Percentiles rank a stretch among this genome's conserved stretches.
phyloP scores from a whole-genome alignment of 2,113 vertebrate genomes.

The Vimba vimba region DNA sequence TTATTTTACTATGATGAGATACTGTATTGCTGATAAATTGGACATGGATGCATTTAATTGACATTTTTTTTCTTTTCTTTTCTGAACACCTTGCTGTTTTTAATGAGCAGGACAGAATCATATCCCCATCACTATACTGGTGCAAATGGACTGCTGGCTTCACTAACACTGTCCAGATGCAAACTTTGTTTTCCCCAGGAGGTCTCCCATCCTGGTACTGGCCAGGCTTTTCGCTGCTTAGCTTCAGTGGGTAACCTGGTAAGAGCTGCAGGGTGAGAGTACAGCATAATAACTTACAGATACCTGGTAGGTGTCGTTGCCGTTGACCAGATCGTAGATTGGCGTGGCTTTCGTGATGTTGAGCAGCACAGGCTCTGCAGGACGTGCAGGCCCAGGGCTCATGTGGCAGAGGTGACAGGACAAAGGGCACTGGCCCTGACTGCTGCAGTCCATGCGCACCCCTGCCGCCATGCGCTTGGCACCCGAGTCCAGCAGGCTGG shows the following conservation, averaged over 20 bases:
- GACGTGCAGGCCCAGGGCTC: constrained; percentile 74
- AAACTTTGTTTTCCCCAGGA: background rate
- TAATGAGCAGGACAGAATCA: background rate
- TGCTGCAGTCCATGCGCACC: constrained; percentile 93
- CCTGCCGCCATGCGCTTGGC: constrained; percentile 90
- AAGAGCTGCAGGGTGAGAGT: background rate
- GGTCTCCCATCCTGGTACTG: background rate
- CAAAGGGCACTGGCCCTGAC: constrained; percentile 89
- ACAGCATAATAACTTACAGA: background rate
- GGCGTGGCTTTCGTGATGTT: constrained; percentile 93
- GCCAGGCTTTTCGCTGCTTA: background rate
- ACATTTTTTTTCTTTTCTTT: background rate
- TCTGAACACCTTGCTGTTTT: background rate
- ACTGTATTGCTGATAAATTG: background rate
- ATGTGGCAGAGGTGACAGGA: constrained; percentile 93
- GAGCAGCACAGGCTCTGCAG: constrained; percentile 87
- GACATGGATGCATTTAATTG: background rate
- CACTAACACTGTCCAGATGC: background rate
- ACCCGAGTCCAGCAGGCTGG: constrained; percentile 92
- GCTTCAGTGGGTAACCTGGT: background rate
- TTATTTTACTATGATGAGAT: too few species aligned
- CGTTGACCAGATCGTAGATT: constrained; percentile 93
- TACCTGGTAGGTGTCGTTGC: constrained; percentile 94
- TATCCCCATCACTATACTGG: background rate
- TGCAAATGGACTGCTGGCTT: background rate